Conservation (phyloP, 2,888 invertebrate genomes). For the Muschampia plurimacula region DNA sequence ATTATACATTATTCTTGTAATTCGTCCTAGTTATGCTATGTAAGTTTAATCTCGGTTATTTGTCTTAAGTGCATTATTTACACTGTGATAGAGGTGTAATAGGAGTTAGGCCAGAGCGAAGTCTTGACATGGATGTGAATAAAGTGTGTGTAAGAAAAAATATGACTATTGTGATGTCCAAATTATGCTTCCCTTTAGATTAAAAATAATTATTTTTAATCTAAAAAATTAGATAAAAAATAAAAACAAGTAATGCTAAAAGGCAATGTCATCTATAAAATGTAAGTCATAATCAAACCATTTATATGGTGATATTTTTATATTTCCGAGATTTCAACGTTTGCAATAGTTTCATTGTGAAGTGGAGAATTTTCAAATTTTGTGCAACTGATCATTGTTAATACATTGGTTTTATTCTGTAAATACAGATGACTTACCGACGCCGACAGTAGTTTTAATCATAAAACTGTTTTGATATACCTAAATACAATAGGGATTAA, state of each 20-base stretch:
- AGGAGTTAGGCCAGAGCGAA: conserved; percentile 69
- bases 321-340: not conserved
- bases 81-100: conserved; percentile 85
- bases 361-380: not conserved
- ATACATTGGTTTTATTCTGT: no score
- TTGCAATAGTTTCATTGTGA: not conserved
- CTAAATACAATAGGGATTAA: conserved; percentile 28
- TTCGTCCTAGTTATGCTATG: conserved; percentile 60
- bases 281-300: not conserved
- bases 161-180: conserved; percentile 25
- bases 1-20: conserved; percentile 49
- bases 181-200: conserved; percentile 28
- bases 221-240: not conserved
- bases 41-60: conserved; percentile 59
- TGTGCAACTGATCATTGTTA: not conserved
- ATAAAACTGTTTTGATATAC: conserved; percentile 29
- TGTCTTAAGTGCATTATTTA: conserved; percentile 83
- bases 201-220: not conserved
- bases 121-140: conserved; percentile 71
- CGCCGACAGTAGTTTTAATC: not conserved
- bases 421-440: not conserved
- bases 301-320: not conserved
- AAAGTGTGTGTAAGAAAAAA: conserved; percentile 19
- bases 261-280: not conserved
- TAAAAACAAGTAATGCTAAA: not conserved